Percentiles rank a stretch among this genome's conserved stretches.
These are phyloP conservation scores for Drosophila orena DNA, from an alignment of 1,140 invertebrate species.

Conservation along the genomic window DNA sequence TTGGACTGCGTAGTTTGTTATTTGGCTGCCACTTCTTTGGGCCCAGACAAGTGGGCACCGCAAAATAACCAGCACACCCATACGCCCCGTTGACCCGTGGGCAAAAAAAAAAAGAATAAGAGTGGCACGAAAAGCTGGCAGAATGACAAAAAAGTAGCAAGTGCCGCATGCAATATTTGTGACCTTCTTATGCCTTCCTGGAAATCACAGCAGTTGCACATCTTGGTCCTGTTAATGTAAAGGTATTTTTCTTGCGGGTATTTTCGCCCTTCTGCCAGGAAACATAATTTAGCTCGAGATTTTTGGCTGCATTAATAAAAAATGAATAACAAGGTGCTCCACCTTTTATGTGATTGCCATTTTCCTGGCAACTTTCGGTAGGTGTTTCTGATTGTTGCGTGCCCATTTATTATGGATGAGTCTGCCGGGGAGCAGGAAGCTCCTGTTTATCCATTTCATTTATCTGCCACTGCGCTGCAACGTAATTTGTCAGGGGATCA, in stretches of 20 bases:
- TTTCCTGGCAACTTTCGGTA: slow-evolving; percentile 4
- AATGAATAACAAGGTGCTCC: slow-evolving; percentile 46
- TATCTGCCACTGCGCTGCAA: slow-evolving; percentile 8
- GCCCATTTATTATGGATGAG: slow-evolving; percentile 42
- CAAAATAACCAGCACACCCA: slow-evolving; percentile 12
- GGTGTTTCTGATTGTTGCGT: slow-evolving; percentile 45
- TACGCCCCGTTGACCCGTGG: slow-evolving; percentile 44
- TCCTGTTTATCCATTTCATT: slow-evolving; percentile 17
- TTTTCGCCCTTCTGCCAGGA: slow-evolving; percentile 8
- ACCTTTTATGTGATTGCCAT: slow-evolving; percentile 27
- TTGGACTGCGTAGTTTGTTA: slow-evolving; percentile 58
- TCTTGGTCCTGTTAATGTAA: slow-evolving; percentile 29
- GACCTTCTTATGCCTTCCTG: slow-evolving; percentile 14
- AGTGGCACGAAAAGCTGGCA: slow-evolving; percentile 41
- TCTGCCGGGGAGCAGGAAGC: neutral
- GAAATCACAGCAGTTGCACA: slow-evolving; percentile 8
- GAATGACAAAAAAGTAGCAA: slow-evolving; percentile 54
- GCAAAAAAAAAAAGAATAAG: neutral
- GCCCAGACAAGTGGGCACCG: slow-evolving; percentile 67
- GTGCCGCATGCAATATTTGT: slow-evolving; percentile 12
- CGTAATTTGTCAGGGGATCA: slow-evolving; percentile 20
- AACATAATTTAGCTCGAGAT: slow-evolving; percentile 54
- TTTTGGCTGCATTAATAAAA: slow-evolving; percentile 63
- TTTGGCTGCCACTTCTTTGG: slow-evolving; percentile 22
- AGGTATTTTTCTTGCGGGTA: neutral